Base-by-base conservation (phyloP, 2,888 invertebrate species). In the Parthenolecanium corni region DNA sequence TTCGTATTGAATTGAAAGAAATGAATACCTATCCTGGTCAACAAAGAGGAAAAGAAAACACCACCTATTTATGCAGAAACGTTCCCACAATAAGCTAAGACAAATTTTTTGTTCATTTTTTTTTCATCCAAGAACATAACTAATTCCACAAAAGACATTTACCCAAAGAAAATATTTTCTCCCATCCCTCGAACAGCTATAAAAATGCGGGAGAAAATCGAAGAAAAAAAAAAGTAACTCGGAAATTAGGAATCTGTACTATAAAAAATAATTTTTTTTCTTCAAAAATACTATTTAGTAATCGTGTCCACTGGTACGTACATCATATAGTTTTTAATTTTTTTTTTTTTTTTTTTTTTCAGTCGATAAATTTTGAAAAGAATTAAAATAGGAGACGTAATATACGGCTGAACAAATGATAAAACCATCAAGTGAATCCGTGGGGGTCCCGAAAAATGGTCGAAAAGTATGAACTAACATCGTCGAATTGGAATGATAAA, bases 321-420 rank as follows among this genome's bases (percentile, higher is more conserved):
- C 23, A 40, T 54, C 40, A 54, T 44, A 16, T 5, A n/a, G 4
- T 44, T 44, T n/a, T 18, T 42, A 23, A 40, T 40, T 57, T 46
- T 40, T 46, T 57, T 31, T 31, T 31, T 24, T 40, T 57, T 46
- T 40, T 54, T 54, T 56, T 57, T 61, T 61, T 61, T 61, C 61
- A 61, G 40, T 61, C 61, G 51, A 61, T 61, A 61, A 61, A 61
- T 61, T 61, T 61, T 40, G 61, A 61, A 61, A 61, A 61, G 61
- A 61, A 61, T 61, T 61, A 61, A 61, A 61, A 61, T 61, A 61
- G 49, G 61, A 61, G 61, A 61, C 61, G 61, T 61, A 49, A 61
- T 61, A 61, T 61, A 61, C 61, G 49, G 36, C 61, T 61, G 61
- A 49, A 61, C 61, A 61, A 61, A 61, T 61, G 61, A 61, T 61